Base-by-base conservation (phyloP, 2,113 vertebrate species). In the Hemicordylus capensis region DNA sequence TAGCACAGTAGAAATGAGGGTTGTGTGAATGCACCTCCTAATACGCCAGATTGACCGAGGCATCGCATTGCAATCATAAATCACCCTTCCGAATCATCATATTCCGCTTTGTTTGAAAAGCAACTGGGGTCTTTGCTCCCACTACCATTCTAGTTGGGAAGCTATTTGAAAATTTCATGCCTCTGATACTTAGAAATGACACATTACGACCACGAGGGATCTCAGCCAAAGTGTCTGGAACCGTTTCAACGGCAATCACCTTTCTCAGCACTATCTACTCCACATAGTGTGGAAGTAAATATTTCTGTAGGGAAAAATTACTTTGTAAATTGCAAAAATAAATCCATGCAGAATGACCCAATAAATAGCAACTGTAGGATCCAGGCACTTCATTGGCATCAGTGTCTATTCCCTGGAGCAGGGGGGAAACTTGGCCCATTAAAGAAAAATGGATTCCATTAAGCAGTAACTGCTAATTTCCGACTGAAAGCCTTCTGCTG, bases 261-360 rank as follows among this genome's bases (percentile, higher is more conserved):
- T 85, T 77, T 46, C 83, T 77, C 66, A 44, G 19, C 74, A 42
- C 83, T 67, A 59, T 26, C 66, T 70, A 28, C 51, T 59, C 74
- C 42, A 24, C 75, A 37, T 69, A 20, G 75, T 46, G 51, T 28
- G 42, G 75, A 78, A 76, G 83, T 85, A 78, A 85, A 78, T 85
- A 85, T 78, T 85, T 85, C 83, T 59, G 64, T 37, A 85, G 83
- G 83, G 64, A 61, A 78, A 85, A 70, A 85, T 70, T 78, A 61
- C 75, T 78, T 70, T 59, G 64, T 37, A 85, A 85, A 78, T 85
- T 70, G 83, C 74, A 78, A 48, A 78, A 72, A 77, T 69, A 85
- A 78, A 78, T 70, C 76, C 83, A 58, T 48, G 75, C 42, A 46
- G 83, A 78, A 85, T 78, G 83, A 85, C 54, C 75, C 75, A 70